These are phyloP conservation scores for Eptesicus fuscus DNA, from an alignment of 2,113 vertebrate genomes.

Conservation along the genomic window DNA sequence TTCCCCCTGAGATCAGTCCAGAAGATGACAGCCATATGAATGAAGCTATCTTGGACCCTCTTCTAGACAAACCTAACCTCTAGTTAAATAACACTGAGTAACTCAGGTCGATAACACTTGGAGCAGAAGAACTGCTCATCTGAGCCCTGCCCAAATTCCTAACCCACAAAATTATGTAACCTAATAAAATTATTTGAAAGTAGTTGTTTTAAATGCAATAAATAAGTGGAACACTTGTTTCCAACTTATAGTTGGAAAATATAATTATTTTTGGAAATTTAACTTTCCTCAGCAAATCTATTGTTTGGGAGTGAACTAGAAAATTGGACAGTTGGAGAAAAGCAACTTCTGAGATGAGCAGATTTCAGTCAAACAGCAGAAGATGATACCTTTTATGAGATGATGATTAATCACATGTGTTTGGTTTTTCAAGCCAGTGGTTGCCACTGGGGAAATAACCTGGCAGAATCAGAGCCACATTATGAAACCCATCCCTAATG, in stretches of 20 bases:
- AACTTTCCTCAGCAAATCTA: background rate
- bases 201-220: background rate
- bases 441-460: background rate
- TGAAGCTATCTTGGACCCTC: background rate
- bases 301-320: background rate
- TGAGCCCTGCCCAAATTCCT: background rate
- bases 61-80: background rate
- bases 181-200: background rate
- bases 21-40: background rate
- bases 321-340: background rate
- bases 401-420: background rate
- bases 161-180: background rate
- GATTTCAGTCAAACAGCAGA: background rate
- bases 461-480: background rate
- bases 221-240: background rate
- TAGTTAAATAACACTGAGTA: background rate
- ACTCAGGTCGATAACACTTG: fast-evolving
- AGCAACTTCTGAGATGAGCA: background rate
- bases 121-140: background rate
- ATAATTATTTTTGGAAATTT: background rate
- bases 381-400: background rate
- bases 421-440: background rate
- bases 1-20: background rate
- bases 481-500: background rate
- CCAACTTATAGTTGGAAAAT: background rate